A percentile compares a stretch with the other conserved stretches of the same genome.
Evolutionary conservation across 2,888 invertebrate species (phyloP).

Genomic region (Drosophila falleni): DNA sequence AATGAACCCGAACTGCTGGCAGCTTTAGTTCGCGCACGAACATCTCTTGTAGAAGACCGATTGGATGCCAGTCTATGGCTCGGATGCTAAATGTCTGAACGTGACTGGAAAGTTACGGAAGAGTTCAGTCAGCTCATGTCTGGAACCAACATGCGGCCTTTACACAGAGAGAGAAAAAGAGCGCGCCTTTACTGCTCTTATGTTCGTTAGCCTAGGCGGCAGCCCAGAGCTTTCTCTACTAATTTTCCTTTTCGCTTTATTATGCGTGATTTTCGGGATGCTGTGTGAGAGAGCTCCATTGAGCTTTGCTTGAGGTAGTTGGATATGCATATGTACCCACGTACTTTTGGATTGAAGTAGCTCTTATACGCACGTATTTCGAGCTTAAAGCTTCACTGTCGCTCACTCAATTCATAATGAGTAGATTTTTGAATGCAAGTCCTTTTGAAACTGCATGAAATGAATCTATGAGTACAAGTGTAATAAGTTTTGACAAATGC

Average conservation of each 20-base stretch:
- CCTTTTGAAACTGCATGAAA: background rate
- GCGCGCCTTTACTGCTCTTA: conserved; percentile 27
- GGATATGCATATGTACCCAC: background rate
- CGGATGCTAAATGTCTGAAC: conserved; percentile 48
- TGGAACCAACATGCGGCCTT: conserved; percentile 27
- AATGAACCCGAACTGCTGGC: conserved; percentile 15
- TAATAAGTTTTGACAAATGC: background rate
- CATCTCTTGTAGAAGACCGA: conserved; percentile 33
- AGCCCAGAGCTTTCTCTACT: conserved; percentile 28
- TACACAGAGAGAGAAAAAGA: conserved; percentile 22
- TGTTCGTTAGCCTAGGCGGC: conserved; percentile 45
- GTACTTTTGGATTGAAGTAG: background rate
- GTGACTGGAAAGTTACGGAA: conserved; percentile 20
- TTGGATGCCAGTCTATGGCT: conserved; percentile 33
- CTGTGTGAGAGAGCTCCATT: conserved; percentile 43
- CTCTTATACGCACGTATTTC: conserved; percentile 49
- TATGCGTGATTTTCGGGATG: conserved; percentile 21
- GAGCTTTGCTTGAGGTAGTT: conserved; percentile 61
- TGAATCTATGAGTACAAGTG: background rate
- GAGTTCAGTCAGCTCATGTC: conserved; percentile 38
- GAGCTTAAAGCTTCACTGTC: conserved; percentile 7
- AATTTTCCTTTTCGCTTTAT: background rate
- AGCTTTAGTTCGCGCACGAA: conserved; percentile 18
- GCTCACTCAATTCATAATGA: conserved; percentile 47
- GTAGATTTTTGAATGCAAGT: conserved; percentile 26